Conservation (phyloP, 2,888 invertebrate genomes). For the Tenthredo distinguenda region DNA sequence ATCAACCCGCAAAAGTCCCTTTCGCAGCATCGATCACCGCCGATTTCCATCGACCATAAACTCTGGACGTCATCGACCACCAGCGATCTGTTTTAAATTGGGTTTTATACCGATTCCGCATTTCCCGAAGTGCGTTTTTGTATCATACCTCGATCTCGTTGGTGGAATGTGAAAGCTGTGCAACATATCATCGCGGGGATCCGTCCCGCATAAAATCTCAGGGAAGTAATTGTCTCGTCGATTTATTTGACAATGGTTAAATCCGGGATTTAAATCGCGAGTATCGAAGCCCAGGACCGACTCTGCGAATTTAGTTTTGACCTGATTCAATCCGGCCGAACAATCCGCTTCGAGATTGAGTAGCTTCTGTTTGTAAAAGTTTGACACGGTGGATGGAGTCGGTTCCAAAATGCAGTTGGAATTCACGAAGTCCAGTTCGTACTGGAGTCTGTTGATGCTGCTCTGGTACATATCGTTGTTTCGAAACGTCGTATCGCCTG, state of each 20-base stretch:
- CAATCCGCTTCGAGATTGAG: conserved; percentile 64
- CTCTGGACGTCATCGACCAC: conserved; percentile 45
- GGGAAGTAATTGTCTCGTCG: neutral
- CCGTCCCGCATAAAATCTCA: neutral
- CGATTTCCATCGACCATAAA: conserved; percentile 55
- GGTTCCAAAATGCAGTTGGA: neutral
- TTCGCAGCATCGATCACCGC: conserved; percentile 18
- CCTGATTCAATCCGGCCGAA: conserved; percentile 61
- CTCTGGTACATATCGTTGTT: conserved; percentile 3
- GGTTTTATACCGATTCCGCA: neutral
- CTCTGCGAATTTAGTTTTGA: conserved; percentile 63
- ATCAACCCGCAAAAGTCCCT: conserved; percentile 34
- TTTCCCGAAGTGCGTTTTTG: neutral
- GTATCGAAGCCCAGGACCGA: conserved; percentile 57
- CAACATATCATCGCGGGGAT: neutral
- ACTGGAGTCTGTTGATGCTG: neutral
- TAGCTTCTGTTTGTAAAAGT: conserved; percentile 64
- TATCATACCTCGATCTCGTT: conserved; percentile 57
- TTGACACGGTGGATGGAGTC: conserved; percentile 49
- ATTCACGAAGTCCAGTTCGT: conserved; percentile 26
- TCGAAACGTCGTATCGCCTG: neutral
- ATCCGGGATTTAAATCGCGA: neutral
- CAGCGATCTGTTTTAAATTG: conserved; percentile 49
- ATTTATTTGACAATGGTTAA: neutral
- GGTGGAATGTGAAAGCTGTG: conserved; percentile 38